phyloP scores from a whole-genome alignment of 2,888 invertebrate genomes.

The Venustoraphidia nigricollis region DNA sequence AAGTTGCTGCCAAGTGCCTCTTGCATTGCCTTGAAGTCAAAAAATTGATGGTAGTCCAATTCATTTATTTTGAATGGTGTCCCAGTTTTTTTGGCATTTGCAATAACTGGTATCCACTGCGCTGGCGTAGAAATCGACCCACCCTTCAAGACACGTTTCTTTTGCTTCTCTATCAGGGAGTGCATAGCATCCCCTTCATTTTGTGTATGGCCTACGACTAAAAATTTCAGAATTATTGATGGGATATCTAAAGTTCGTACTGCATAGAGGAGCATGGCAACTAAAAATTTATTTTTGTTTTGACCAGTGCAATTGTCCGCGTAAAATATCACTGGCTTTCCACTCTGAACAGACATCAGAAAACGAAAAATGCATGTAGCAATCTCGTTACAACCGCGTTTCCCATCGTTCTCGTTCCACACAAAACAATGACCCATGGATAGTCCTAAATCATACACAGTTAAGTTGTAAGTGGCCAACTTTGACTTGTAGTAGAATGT shows the following conservation, averaged over 20 bases:
- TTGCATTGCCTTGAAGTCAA: slow-evolving; percentile 9
- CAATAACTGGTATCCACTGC: slow-evolving; percentile 6
- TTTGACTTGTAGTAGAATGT: slow-evolving; percentile 15
- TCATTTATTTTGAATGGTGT: slow-evolving; percentile 7
- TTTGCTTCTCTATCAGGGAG: slow-evolving; percentile 13
- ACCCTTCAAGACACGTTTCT: slow-evolving; percentile 7
- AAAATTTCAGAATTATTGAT: slow-evolving; percentile 14
- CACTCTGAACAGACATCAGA: slow-evolving; percentile 9
- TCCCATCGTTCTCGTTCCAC: slow-evolving; percentile 13
- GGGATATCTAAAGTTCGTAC: slow-evolving; percentile 9
- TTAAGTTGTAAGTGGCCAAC: slow-evolving; percentile 13
- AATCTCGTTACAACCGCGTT: slow-evolving; percentile 14
- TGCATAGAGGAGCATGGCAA: slow-evolving; percentile 12
- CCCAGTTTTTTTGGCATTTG: slow-evolving; percentile 7
- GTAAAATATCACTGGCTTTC: slow-evolving; percentile 12
- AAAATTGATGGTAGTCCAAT: slow-evolving; percentile 7
- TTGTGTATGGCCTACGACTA: slow-evolving; percentile 14
- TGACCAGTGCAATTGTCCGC: slow-evolving; percentile 17
- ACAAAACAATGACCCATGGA: slow-evolving; percentile 12
- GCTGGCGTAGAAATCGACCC: neutral
- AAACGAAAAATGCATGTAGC: too few relatives aligned
- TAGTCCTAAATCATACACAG: slow-evolving; percentile 9
- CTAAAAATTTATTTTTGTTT: slow-evolving; percentile 15
- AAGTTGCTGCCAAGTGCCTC: slow-evolving; percentile 7
- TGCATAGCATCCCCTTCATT: slow-evolving; percentile 15